Evolutionary conservation across 2,888 invertebrate genomes (phyloP).

Genomic region (Helicoverpa assulta): DNA sequence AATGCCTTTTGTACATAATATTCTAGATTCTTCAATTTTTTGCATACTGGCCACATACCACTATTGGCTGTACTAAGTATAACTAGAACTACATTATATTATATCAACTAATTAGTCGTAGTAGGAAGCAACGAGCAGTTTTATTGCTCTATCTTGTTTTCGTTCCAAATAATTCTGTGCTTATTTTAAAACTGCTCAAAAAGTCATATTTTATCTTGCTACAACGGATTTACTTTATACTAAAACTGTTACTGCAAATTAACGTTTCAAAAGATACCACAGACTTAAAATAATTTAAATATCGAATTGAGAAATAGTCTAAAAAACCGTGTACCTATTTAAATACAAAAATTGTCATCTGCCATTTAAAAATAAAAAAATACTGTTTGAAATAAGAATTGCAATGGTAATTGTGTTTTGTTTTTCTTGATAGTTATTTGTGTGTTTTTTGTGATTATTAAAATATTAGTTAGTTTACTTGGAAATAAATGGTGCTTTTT

Average conservation of each 20-base stretch:
- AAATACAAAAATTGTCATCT: no score
- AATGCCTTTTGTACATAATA: neutral
- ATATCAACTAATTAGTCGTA: constrained; percentile 21
- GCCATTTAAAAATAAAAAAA: no score
- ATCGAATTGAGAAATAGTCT: no score
- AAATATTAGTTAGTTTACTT: no score
- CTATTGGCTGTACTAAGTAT: neutral
- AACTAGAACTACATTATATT: neutral
- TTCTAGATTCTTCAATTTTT: neutral
- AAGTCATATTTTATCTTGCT: neutral
- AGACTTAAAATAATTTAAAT: no score
- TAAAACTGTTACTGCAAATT: neutral
- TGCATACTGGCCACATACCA: neutral
- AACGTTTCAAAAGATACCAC: neutral
- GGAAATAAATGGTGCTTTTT: no score
- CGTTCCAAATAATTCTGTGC: constrained; percentile 12
- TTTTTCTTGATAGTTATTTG: no score
- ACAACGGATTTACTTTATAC: neutral
- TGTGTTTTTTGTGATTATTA: no score
- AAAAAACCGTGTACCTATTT: no score
- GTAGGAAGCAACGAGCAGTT: constrained; percentile 17
- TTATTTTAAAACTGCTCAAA: constrained; percentile 8
- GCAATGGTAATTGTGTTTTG: no score
- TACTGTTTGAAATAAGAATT: no score
- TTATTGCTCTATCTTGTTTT: constrained; percentile 12